A percentile compares a stretch with the other conserved stretches of the same genome.
Conservation (phyloP, 2,113 vertebrate species). For the Progne subis region DNA sequence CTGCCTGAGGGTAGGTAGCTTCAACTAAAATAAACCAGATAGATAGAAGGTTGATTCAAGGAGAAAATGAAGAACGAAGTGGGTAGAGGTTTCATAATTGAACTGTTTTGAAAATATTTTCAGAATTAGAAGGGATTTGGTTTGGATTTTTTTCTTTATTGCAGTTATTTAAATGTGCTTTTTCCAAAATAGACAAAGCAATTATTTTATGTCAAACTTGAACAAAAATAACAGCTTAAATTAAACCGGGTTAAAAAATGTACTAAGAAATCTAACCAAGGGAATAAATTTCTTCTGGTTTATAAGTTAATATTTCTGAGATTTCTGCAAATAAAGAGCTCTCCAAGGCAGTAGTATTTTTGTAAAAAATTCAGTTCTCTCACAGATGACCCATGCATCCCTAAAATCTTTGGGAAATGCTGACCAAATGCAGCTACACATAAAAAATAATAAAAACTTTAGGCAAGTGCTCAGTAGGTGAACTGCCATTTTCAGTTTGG, state of each 20-base stretch:
- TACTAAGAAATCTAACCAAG: neutral
- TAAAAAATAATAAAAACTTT: neutral
- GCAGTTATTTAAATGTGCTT: neutral
- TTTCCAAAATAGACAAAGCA: neutral
- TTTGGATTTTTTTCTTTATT: neutral
- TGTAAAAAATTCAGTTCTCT: neutral
- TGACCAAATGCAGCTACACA: neutral
- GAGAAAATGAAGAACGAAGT: neutral
- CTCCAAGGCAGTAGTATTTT: neutral
- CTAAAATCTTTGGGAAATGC: neutral
- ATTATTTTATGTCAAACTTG: neutral
- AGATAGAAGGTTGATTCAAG: neutral
- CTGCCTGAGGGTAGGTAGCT: neutral
- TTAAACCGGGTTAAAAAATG: neutral
- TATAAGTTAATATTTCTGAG: neutral
- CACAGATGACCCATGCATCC: neutral
- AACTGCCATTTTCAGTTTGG: constrained; percentile 7
- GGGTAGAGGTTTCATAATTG: neutral
- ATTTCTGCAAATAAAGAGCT: neutral
- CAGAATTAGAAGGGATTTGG: neutral
- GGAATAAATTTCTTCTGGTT: neutral
- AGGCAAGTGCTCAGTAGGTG: neutral
- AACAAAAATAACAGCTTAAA: neutral
- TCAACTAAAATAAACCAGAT: neutral
- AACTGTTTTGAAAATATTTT: neutral